Conservation (phyloP, 2,113 vertebrate genomes). For the Ailuropoda melanoleuca region DNA sequence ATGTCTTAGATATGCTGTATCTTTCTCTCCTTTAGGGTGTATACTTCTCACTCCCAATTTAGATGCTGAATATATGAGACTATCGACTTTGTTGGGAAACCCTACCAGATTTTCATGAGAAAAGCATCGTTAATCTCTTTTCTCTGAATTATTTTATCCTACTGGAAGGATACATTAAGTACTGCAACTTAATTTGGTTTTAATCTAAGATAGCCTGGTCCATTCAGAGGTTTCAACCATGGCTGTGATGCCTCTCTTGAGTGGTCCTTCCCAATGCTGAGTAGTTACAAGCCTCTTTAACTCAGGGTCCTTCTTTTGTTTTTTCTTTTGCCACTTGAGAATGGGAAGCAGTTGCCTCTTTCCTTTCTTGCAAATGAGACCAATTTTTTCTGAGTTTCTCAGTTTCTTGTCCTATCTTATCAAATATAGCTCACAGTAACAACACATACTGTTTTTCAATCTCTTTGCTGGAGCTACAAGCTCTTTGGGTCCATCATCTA, state of each 20-base stretch:
- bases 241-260: background rate
- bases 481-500: background rate
- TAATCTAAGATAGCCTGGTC: background rate
- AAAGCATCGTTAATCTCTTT: background rate
- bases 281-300: background rate
- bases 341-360: constrained; percentile 7
- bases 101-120: background rate
- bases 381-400: background rate
- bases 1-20: background rate
- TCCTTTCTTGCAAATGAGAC: background rate
- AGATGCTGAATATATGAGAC: background rate
- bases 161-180: background rate
- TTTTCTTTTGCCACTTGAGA: background rate
- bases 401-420: background rate
- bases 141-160: background rate
- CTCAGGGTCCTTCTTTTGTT: background rate
- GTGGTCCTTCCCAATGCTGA: background rate
- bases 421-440: background rate
- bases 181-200: background rate
- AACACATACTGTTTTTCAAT: background rate
- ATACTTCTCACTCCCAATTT: background rate
- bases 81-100: background rate
- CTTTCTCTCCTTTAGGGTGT: background rate
- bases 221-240: background rate
- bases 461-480: background rate